Base-by-base conservation (phyloP, 2,888 invertebrate genomes). In the Margaritifera margaritifera region DNA sequence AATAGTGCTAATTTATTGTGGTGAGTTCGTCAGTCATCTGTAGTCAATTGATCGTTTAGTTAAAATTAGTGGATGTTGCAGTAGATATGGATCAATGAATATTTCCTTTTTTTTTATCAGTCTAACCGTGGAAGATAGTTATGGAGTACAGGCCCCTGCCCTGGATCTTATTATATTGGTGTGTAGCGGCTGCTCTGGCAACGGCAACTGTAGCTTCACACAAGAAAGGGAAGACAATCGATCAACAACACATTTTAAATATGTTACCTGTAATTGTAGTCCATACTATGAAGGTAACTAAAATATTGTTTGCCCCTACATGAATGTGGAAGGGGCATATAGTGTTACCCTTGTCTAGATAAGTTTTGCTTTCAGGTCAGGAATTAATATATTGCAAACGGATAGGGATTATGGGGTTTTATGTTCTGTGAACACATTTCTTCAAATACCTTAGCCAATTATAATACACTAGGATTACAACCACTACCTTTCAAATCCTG, bases 161-260 rank as follows among this genome's bases (percentile, higher is more conserved):
- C 51, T 59, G 4, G 66, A 59, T 0, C 52, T 72, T 18, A 31
- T 58, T 20, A 24, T 72, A 8, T 50, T 66, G 24, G 20, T 62
- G 22, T 72, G 72, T 53, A 64, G 62, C 18, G 62, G 60, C 3
- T 72, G 72, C 56, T 66, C 24, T n/a, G 25, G 42, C n/a, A 51
- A 66, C 27, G 72, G 68, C 5, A 24, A 51, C 3, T 72, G 72
- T 61, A 64, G 66, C 65, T 60, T 51, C 27, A 68, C 57, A 18
- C 31, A n/a, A 20, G 61, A 27, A 19, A 55, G 64, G 19, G 8
- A 18, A 51, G 31, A 31, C n/a, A 19, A 42, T 6, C 53, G 24
- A 42, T 42, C 42, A 19, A 57, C 55, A 5, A 20, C n/a, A 6
- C 27, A 42, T 22, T 71, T 71, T 54, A 51, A 19, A 24, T 5